Percentiles rank a stretch among this genome's conserved stretches.
phyloP scores from a whole-genome alignment of 2,113 vertebrate species.

The Lasiurus cinereus region DNA sequence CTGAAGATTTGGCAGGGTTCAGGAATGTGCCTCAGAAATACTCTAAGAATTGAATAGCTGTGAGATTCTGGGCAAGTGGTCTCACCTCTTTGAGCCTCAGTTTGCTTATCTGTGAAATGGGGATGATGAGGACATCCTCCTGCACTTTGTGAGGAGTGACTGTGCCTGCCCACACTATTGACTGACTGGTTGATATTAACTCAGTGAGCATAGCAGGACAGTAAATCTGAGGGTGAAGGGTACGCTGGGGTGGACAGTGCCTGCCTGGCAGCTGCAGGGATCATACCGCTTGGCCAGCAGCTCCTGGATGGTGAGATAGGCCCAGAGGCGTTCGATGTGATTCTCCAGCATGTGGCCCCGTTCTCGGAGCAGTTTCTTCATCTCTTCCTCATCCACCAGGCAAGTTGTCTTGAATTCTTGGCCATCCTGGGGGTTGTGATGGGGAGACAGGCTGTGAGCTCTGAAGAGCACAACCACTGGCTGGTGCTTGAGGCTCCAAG shows the following conservation, averaged over 20 bases:
- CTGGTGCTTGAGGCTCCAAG: neutral
- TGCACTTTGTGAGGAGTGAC: neutral
- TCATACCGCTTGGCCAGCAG: slow-evolving; percentile 89
- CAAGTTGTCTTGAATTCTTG: slow-evolving; percentile 75
- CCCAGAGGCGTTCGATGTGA: slow-evolving; percentile 92
- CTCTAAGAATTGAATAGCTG: neutral
- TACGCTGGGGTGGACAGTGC: neutral
- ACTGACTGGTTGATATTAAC: slow-evolving; percentile 58
- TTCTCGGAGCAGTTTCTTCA: slow-evolving; percentile 86
- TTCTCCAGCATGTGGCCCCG: slow-evolving; percentile 91
- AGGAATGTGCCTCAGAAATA: neutral
- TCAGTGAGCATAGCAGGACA: neutral
- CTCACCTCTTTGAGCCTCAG: neutral
- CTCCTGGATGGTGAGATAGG: slow-evolving; percentile 92
- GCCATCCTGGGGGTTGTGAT: slow-evolving; percentile 54
- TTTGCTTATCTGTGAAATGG: neutral
- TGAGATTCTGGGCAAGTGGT: neutral
- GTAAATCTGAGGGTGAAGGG: neutral
- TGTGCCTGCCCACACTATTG: neutral
- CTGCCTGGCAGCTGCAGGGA: accelerated
- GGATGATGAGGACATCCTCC: neutral
- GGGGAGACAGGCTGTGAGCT: neutral
- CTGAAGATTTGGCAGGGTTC: neutral
- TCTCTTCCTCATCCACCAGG: slow-evolving; percentile 77
- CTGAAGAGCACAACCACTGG: too few relatives aligned